A percentile compares a stretch with the other conserved stretches of the same genome.
These are phyloP conservation scores for Polydrusus cervinus DNA, from an alignment of 2,888 invertebrate genomes.

Conservation along the genomic window DNA sequence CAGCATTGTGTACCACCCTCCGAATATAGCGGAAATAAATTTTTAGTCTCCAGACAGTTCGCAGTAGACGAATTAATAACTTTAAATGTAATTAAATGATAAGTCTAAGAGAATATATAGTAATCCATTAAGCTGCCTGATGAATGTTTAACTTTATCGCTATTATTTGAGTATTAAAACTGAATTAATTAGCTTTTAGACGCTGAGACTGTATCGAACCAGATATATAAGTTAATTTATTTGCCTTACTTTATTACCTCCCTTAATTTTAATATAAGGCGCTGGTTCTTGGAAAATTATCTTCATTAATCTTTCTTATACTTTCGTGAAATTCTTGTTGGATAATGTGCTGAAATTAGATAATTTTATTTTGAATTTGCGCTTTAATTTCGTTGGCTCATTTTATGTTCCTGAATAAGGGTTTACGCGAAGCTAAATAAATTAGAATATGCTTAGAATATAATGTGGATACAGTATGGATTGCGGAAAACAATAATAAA, in stretches of 20 bases:
- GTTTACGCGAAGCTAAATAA: not conserved
- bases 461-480: not conserved
- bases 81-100: constrained; percentile 67
- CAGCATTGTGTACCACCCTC: constrained; percentile 21
- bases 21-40: constrained; percentile 37
- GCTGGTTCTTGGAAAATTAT: constrained; percentile 51
- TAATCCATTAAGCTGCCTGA: constrained; percentile 59
- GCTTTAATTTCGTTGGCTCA: not conserved
- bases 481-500: too few species aligned
- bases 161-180: constrained; percentile 68
- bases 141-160: constrained; percentile 68
- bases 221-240: constrained; percentile 55
- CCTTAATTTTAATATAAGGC: constrained; percentile 55
- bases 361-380: constrained; percentile 22
- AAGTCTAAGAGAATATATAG: constrained; percentile 59
- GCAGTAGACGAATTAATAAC: constrained; percentile 65
- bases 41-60: constrained; percentile 30
- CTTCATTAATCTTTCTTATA: constrained; percentile 55
- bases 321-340: constrained; percentile 49
- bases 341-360: constrained; percentile 20
- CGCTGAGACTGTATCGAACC: constrained; percentile 53
- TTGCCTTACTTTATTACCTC: constrained; percentile 54
- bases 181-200: constrained; percentile 66
- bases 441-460: not conserved
- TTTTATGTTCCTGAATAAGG: constrained; percentile 1